Conservation (phyloP, 2,888 invertebrate genomes). For the Eurytoma adleriae region DNA sequence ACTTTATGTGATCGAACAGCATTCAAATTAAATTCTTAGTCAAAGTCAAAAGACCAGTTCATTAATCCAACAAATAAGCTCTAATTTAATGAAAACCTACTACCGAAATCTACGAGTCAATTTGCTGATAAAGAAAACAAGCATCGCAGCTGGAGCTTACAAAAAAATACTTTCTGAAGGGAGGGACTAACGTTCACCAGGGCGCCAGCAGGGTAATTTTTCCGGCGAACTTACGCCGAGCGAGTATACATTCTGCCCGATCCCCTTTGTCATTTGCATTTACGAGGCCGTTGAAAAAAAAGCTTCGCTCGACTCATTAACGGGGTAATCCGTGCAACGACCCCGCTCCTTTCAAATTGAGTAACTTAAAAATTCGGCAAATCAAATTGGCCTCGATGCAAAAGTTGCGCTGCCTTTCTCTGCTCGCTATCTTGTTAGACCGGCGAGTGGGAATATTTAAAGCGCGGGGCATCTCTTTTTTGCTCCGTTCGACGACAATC, state of each 20-base stretch:
- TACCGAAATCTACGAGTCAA: background rate
- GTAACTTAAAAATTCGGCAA: slow-evolving; percentile 63
- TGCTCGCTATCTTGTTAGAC: background rate
- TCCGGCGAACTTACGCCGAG: background rate
- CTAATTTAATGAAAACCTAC: too few species aligned
- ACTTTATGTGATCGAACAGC: too few species aligned
- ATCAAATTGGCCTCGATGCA: slow-evolving; percentile 61
- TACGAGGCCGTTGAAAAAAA: slow-evolving; percentile 58
- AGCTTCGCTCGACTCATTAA: slow-evolving; percentile 66
- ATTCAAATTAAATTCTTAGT: too few species aligned
- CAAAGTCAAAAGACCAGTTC: too few species aligned
- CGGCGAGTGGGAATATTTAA: background rate
- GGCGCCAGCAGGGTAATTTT: background rate
- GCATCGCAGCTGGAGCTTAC: background rate
- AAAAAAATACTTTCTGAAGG: background rate
- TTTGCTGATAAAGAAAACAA: background rate
- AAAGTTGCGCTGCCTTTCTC: slow-evolving; percentile 58
- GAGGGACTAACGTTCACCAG: background rate
- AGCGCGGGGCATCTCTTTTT: background rate
- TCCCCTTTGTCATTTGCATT: slow-evolving; percentile 62
- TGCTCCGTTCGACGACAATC: background rate
- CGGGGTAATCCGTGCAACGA: slow-evolving; percentile 57
- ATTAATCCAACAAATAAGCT: too few species aligned
- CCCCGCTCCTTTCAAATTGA: slow-evolving; percentile 60
- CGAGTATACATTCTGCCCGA: background rate